phyloP scores from a whole-genome alignment of 2,797 vertebrate species.

The Hylomyscus alleni region DNA sequence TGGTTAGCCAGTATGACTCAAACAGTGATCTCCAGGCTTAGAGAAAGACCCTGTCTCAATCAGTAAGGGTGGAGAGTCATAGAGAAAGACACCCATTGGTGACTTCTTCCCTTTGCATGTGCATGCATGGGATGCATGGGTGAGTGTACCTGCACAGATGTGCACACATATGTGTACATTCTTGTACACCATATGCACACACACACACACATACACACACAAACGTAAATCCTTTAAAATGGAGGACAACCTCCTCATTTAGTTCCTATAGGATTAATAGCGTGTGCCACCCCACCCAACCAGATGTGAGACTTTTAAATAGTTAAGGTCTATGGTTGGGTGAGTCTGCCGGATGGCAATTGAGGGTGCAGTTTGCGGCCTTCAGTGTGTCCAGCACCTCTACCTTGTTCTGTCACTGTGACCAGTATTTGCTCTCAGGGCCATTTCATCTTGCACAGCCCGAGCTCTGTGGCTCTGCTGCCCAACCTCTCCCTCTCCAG shows the following conservation, averaged over 20 bases:
- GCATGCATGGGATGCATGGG: not conserved
- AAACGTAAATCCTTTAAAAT: not conserved
- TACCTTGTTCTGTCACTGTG: fast-evolving
- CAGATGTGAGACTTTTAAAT: not conserved
- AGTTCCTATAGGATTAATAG: not conserved
- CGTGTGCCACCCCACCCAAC: not conserved
- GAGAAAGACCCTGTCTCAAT: not conserved
- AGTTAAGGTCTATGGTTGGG: too few relatives aligned
- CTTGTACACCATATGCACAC: not conserved
- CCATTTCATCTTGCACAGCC: not conserved
- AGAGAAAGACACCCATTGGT: not conserved
- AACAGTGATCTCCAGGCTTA: not conserved
- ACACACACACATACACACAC: not conserved
- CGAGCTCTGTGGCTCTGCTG: not conserved
- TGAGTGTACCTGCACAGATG: not conserved
- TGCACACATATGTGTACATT: not conserved
- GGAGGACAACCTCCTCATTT: not conserved
- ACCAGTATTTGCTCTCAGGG: not conserved
- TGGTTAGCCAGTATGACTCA: not conserved
- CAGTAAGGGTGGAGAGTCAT: not conserved
- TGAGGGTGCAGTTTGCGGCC: fast-evolving
- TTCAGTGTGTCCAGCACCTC: fast-evolving
- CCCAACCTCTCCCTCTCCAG: fast-evolving
- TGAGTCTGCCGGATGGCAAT: too few relatives aligned
- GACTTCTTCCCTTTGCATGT: not conserved